A percentile compares a stretch with the other conserved stretches of the same genome.
These are phyloP conservation scores for Narcine bancroftii DNA, from an alignment of 2,113 vertebrate species.

Conservation along the genomic window DNA sequence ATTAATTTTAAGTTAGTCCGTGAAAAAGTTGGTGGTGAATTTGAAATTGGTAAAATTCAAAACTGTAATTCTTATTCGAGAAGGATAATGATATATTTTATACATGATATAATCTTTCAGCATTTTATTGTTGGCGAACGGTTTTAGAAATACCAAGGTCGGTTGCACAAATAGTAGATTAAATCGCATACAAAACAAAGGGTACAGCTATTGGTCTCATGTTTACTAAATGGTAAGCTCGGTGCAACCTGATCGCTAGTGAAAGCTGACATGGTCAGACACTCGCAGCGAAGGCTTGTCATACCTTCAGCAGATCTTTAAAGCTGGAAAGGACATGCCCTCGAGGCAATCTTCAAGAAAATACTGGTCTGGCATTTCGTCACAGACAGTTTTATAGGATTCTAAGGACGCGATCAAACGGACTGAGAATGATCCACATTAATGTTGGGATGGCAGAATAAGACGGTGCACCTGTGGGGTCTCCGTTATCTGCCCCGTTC, in stretches of 20 bases:
- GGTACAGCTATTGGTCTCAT: conserved; percentile 25
- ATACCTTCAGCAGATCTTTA: conserved; percentile 50
- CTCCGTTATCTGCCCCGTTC: conserved; percentile 58
- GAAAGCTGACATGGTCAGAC: conserved; percentile 28
- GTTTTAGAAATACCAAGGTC: background rate
- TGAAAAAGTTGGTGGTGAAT: background rate
- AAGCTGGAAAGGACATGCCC: conserved; percentile 60
- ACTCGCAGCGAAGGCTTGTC: background rate
- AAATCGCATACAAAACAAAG: background rate
- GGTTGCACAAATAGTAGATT: conserved; percentile 5
- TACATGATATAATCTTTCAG: background rate
- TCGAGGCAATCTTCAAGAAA: conserved; percentile 63
- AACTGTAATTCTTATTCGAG: too few species aligned
- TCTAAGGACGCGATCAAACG: conserved; percentile 71
- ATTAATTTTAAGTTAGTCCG: background rate
- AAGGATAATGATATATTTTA: background rate
- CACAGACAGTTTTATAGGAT: conserved; percentile 69
- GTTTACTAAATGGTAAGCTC: conserved; percentile 6
- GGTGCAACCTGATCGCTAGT: conserved; percentile 13
- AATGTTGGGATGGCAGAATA: conserved; percentile 62
- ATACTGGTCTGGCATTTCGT: conserved; percentile 62
- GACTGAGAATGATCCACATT: conserved; percentile 64
- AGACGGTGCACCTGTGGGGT: conserved; percentile 64
- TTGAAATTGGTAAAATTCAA: background rate
- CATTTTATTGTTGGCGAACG: background rate